These are phyloP conservation scores for Junonia oenone DNA, from an alignment of 2,888 invertebrate species.

Conservation along the genomic window DNA sequence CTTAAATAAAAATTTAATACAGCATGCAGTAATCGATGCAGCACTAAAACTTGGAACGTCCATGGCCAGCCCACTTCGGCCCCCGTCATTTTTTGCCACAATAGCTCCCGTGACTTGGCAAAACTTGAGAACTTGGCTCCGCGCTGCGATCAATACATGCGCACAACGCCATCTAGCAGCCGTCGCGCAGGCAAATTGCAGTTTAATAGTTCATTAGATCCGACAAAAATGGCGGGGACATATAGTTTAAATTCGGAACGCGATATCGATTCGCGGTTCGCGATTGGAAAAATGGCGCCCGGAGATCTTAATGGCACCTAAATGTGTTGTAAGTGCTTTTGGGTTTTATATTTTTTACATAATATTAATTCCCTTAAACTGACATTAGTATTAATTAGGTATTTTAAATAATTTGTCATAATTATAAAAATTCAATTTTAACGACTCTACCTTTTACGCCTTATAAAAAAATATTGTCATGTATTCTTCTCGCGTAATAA, in stretches of 20 bases:
- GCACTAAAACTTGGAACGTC: slow-evolving; percentile 3
- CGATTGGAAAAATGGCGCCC: slow-evolving; percentile 22
- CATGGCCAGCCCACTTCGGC: slow-evolving; percentile 39
- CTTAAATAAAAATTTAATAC: slow-evolving; percentile 3
- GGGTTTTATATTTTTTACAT: no score
- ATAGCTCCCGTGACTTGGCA: slow-evolving; percentile 78
- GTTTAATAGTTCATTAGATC: slow-evolving; percentile 80
- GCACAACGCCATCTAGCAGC: slow-evolving; percentile 71
- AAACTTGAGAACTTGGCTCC: slow-evolving; percentile 66
- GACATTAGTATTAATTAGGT: no score
- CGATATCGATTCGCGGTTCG: slow-evolving; percentile 63
- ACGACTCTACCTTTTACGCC: no score
- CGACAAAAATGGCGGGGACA: slow-evolving; percentile 75
- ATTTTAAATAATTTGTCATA: no score
- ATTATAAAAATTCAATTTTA: no score
- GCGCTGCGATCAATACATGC: slow-evolving; percentile 74
- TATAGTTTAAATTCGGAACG: slow-evolving; percentile 74
- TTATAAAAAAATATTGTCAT: no score
- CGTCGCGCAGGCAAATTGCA: slow-evolving; percentile 78
- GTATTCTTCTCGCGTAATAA: no score
- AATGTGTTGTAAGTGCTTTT: no score
- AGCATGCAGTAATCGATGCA: neutral
- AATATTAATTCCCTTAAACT: no score
- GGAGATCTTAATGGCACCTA: slow-evolving; percentile 8
- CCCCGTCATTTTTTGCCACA: slow-evolving; percentile 75